These are phyloP conservation scores for Cheilosia vernalis DNA, from an alignment of 2,888 invertebrate genomes.

Conservation along the genomic window DNA sequence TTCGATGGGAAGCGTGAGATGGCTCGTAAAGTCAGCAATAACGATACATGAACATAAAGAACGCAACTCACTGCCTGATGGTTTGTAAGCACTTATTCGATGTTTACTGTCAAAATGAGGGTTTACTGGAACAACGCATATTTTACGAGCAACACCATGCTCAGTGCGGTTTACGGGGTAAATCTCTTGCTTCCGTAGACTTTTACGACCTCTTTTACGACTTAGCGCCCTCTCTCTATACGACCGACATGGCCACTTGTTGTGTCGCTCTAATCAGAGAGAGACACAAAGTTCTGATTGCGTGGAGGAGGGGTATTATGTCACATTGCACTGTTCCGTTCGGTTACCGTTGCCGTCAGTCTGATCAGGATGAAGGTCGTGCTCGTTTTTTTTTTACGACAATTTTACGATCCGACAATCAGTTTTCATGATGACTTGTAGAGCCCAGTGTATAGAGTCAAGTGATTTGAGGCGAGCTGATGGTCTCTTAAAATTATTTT, in stretches of 20 bases:
- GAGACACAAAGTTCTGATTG: constrained; percentile 3
- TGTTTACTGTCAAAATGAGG: constrained; percentile 67
- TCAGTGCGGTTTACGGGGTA: constrained; percentile 58
- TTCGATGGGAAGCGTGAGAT: constrained; percentile 61
- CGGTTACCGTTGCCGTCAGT: constrained; percentile 1
- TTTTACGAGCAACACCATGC: constrained; percentile 53
- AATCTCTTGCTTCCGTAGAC: constrained; percentile 70
- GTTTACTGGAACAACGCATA: constrained; percentile 23
- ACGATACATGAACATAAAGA: constrained; percentile 16
- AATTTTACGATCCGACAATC: constrained; percentile 82
- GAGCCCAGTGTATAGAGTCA: constrained; percentile 36
- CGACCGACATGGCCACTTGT: constrained; percentile 49
- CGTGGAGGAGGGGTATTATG: constrained; percentile 42
- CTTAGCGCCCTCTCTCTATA: constrained; percentile 80
- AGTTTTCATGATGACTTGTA: constrained; percentile 79
- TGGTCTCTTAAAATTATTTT: constrained; percentile 62
- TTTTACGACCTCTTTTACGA: constrained; percentile 82
- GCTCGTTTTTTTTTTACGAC: constrained; percentile 79
- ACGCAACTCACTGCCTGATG: constrained; percentile 32
- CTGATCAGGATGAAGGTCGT: constrained; percentile 72
- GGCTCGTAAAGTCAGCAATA: constrained; percentile 61
- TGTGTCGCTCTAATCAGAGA: constrained; percentile 53
- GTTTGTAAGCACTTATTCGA: constrained; percentile 58
- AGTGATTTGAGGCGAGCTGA: constrained; percentile 58
- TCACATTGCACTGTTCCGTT: constrained; percentile 17